Evolutionary conservation across 2,888 invertebrate genomes (phyloP).

Genomic region (Autographa pulchrina): DNA sequence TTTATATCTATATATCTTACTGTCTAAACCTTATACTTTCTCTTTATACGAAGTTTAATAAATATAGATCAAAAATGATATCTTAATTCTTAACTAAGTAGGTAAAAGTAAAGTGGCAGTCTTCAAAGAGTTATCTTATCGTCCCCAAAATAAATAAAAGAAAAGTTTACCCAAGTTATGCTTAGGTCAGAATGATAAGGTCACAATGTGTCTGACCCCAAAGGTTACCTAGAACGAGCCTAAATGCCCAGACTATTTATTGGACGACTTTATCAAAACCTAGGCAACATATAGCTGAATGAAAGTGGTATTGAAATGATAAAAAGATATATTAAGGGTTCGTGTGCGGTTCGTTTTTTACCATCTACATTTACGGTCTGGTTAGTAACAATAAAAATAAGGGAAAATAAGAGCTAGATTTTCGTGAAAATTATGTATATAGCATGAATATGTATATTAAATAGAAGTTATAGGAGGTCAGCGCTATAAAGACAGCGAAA

Average conservation of each 20-base stretch:
- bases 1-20: too few relatives aligned
- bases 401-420: slow-evolving; percentile 35
- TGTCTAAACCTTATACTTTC: too few relatives aligned
- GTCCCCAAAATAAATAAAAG: slow-evolving; percentile 23
- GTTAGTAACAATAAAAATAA: slow-evolving; percentile 42
- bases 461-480: slow-evolving; percentile 63
- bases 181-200: slow-evolving; percentile 30
- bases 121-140: slow-evolving; percentile 22
- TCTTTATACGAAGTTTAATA: too few relatives aligned
- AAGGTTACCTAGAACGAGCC: slow-evolving; percentile 27
- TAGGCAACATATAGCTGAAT: slow-evolving; percentile 34
- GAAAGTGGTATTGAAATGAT: slow-evolving; percentile 44
- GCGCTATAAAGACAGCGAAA: slow-evolving; percentile 63
- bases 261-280: slow-evolving; percentile 45
- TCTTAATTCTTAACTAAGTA: too few relatives aligned
- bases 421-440: slow-evolving; percentile 49
- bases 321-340: slow-evolving; percentile 46
- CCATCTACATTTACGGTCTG: slow-evolving; percentile 50
- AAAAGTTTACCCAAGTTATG: slow-evolving; percentile 22
- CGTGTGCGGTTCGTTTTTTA: slow-evolving; percentile 23
- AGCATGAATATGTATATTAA: slow-evolving; percentile 54
- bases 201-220: slow-evolving; percentile 3
- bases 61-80: too few relatives aligned
- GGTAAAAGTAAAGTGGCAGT: neutral
- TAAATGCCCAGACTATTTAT: slow-evolving; percentile 35